These are phyloP conservation scores for Nixonia krombeini DNA, from an alignment of 1,140 invertebrate genomes.

Conservation along the genomic window DNA sequence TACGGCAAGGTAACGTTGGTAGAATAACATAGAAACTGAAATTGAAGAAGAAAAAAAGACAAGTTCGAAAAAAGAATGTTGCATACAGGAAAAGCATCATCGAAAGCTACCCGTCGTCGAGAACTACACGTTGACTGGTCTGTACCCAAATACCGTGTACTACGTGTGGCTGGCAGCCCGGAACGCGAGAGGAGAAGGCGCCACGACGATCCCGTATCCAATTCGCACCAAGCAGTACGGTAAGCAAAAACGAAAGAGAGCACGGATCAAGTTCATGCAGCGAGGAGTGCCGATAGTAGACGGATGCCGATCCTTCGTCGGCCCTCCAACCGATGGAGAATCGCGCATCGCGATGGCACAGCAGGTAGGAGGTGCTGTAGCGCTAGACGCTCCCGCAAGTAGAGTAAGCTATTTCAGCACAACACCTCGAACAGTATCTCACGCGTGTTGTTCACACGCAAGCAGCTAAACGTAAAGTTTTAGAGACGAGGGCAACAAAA, in stretches of 20 bases:
- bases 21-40: too few relatives aligned
- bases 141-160: conserved; percentile 96
- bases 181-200: conserved; percentile 92
- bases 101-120: conserved; percentile 85
- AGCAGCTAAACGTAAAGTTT: conserved; percentile 7
- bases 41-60: too few relatives aligned
- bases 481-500: conserved; percentile 20
- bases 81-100: conserved; percentile 77
- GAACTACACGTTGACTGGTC: conserved; percentile 86
- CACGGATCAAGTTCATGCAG: conserved; percentile 61
- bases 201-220: conserved; percentile 93
- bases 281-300: conserved; percentile 64
- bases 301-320: conserved; percentile 48
- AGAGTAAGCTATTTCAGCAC: conserved; percentile 59
- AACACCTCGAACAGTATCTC: conserved; percentile 24
- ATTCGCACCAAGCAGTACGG: conserved; percentile 96
- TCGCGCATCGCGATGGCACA: conserved; percentile 46
- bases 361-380: conserved; percentile 67
- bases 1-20: conserved; percentile 83
- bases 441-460: conserved; percentile 11
- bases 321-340: conserved; percentile 23
- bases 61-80: too few relatives aligned
- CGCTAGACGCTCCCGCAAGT: conserved; percentile 67
- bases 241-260: conserved; percentile 77
- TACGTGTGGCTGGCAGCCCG: conserved; percentile 95